Evolutionary conservation across 2,113 vertebrate species (phyloP), one percentile per base, ranked within the genome.

Genomic region (Antechinus stuartii): DNA sequence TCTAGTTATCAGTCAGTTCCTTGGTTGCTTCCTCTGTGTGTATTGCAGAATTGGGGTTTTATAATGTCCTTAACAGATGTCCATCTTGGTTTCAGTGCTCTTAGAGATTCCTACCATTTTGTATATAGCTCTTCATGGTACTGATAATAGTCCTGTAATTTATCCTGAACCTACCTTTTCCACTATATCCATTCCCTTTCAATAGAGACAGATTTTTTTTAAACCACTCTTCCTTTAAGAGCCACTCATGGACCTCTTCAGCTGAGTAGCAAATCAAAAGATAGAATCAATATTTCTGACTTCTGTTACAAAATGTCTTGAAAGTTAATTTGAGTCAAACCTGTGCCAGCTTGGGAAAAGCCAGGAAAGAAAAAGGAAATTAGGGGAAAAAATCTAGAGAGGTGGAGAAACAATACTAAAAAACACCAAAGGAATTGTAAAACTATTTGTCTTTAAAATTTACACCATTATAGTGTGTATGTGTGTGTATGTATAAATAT

Each of bases 401-500:
- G 7, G 68, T 84, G 19, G 68, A 84, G n/a, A 92, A 95, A 94
- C 90, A 54, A 76, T 94, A 76, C 42, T 92, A n/a, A 23, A 52
- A 96, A 91, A 12, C 6, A 61, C 55, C 9, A 50, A 92, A 47
- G 92, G 93, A 92, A 89, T 47, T 92, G n/a, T 52, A 49, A 42
- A 84, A 54, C 53, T 56, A n/a, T 96, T 94, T 57, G 49, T 94
- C 89, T 95, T 94, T 68, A 42, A 54, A 89, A 89, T 92, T 55
- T 94, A 91, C 89, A 49, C 14, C n/a, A 92, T n/a, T 92, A 11
- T 90, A 92, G 92, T 98, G 95, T 97, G 57, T 92, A 95, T 97
- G 92, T 98, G 95, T 97, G 55, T 92, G 94, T 97, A 95, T 97
- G 96, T 98, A 98, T 92, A 98, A 89, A 93, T 96, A 93, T 96